Conservation (phyloP, 1,140 invertebrate genomes). For the Lasioglossum baleicum region DNA sequence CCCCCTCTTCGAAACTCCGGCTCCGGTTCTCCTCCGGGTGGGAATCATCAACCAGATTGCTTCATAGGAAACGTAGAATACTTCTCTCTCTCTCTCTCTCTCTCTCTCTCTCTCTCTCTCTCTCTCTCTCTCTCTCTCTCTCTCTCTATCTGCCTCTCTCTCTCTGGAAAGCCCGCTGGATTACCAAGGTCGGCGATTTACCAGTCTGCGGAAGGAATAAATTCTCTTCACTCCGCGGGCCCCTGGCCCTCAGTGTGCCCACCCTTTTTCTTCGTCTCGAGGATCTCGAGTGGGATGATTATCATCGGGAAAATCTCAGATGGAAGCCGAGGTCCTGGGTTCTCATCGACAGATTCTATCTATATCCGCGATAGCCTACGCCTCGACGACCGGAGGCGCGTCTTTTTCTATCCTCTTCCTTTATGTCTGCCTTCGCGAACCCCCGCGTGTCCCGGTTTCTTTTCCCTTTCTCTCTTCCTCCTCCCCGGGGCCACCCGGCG, state of each 20-base stretch:
- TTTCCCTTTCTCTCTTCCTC: background rate
- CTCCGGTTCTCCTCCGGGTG: background rate
- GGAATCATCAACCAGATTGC: constrained; percentile 60
- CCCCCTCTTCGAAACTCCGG: background rate
- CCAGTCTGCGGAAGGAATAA: constrained; percentile 60
- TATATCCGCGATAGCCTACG: constrained; percentile 49
- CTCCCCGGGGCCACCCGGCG: background rate
- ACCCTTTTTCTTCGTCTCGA: constrained; percentile 49
- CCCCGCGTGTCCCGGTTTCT: background rate
- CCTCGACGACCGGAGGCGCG: constrained; percentile 13
- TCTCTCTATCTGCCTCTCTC: background rate
- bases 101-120: constrained; percentile 13
- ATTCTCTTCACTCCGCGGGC: background rate
- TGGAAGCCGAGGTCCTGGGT: constrained; percentile 47
- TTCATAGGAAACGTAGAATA: constrained; percentile 54
- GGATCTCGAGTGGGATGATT: constrained; percentile 63
- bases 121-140: background rate
- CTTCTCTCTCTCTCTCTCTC: background rate
- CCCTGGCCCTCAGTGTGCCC: background rate
- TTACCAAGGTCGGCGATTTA: constrained; percentile 64
- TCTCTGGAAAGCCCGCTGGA: constrained; percentile 51
- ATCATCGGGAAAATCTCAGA: constrained; percentile 66
- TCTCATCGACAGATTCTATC: constrained; percentile 65
- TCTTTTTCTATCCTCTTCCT: constrained; percentile 33
- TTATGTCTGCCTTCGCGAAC: background rate